phyloP scores from a whole-genome alignment of 2,113 vertebrate genomes.

The Galbula dea region DNA sequence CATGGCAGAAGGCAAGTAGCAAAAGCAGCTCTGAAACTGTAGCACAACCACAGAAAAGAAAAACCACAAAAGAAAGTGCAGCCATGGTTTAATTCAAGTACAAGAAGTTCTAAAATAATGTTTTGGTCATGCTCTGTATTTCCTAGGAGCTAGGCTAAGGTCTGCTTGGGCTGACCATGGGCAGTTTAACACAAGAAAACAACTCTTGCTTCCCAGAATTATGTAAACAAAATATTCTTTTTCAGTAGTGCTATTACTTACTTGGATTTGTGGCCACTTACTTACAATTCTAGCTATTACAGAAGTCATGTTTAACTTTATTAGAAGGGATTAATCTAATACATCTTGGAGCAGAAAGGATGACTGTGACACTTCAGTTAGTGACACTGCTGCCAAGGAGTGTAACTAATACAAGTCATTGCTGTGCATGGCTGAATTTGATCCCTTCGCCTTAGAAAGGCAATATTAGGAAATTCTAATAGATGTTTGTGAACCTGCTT shows the following conservation, averaged over 20 bases:
- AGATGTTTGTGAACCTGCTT: fast-evolving
- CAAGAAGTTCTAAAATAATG: background rate
- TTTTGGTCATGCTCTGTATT: background rate
- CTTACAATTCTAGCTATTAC: background rate
- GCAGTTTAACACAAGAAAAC: background rate
- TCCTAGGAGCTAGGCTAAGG: background rate
- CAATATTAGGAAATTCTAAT: background rate
- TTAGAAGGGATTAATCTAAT: background rate
- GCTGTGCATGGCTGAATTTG: background rate
- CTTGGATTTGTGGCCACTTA: background rate
- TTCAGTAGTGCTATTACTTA: background rate
- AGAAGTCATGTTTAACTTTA: background rate
- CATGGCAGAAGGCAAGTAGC: too few relatives aligned
- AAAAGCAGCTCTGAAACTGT: background rate
- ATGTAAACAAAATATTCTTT: background rate
- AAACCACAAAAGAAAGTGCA: background rate
- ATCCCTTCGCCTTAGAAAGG: background rate
- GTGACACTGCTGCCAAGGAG: background rate
- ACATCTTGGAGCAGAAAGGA: background rate
- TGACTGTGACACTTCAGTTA: background rate
- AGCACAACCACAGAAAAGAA: too few relatives aligned
- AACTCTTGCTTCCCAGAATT: background rate
- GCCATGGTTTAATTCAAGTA: too few relatives aligned
- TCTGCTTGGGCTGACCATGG: background rate
- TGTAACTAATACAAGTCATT: background rate